Conservation (phyloP, 2,888 invertebrate species). For the Apodemia hepburni region DNA sequence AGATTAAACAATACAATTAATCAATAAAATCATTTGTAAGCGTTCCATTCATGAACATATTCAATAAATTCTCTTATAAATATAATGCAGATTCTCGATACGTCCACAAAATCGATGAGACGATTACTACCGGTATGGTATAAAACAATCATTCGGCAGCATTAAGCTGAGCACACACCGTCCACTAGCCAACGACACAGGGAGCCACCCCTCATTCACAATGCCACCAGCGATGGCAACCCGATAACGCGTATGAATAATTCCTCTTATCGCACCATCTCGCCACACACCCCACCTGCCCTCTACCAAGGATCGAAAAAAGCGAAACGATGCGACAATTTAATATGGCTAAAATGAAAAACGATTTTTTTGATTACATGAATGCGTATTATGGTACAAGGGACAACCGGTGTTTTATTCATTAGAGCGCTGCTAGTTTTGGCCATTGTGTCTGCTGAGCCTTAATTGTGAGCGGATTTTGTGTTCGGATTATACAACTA, state of each 20-base stretch:
- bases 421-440: conserved; percentile 71
- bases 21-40: not conserved
- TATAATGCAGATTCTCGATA: not conserved
- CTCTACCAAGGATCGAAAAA: conserved; percentile 58
- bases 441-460: conserved; percentile 62
- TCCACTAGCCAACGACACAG: conserved; percentile 45
- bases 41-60: too few species aligned
- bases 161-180: conserved; percentile 62
- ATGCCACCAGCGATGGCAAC: conserved; percentile 73
- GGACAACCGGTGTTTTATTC: conserved; percentile 66
- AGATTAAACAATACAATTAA: too few species aligned
- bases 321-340: conserved; percentile 43
- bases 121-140: conserved; percentile 26
- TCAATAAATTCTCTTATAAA: not conserved
- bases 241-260: conserved; percentile 79
- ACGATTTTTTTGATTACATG: conserved; percentile 1
- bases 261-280: conserved; percentile 77
- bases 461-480: conserved; percentile 66
- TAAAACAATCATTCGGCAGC: conserved; percentile 66
- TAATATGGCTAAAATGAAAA: conserved; percentile 22
- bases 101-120: conserved; percentile 3
- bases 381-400: conserved; percentile 47
- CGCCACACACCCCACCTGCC: conserved; percentile 79
- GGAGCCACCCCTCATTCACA: conserved; percentile 76
- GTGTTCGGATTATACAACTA: conserved; percentile 28